Evolutionary conservation across 2,888 invertebrate species (phyloP), one percentile per base, ranked within the genome.

Genomic region (Drosophila limbata): DNA sequence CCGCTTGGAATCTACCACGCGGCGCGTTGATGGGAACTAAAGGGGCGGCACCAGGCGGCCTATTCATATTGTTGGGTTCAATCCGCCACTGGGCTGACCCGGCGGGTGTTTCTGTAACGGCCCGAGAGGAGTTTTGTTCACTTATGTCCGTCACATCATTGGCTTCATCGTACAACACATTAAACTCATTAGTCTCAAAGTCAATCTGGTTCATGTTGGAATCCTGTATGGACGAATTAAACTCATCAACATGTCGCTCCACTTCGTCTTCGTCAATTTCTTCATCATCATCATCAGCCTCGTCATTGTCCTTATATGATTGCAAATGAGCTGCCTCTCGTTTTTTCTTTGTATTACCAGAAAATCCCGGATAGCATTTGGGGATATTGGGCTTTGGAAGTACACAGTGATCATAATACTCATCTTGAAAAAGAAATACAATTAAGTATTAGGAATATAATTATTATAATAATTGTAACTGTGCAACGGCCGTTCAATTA

Each of bases 21-120:
- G 67, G 57, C 0, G 52, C 59, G 13, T 55, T 17, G 1, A 2
- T 47, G 0, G 84, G 84, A 4, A 84, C 63, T 33, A 90, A 50
- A 0, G 90, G 87, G 3, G 90, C 77, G 15, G 87, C 77, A 1
- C 83, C 88, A 4, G 61, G 65, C 9, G 90, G 84, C 2, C 87
- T 76, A 10, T 77, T 79, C 3, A 75, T 47, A 56, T 87, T 87
- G 53, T 80, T 88, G 0, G 83, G 73, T 3, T 79, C 63, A 62
- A 78, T 73, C 9, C 87, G 87, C 75, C 79, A 77, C 19, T 83
- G 84, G 0, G 64, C 69, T 0, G 89, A 85, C 0, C 50, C 53
- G 0, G 47, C 45, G 0, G 53, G 25, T 0, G 39, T 8, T 13
- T 47, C 19, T 0, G 25, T 10, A n/a, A n/a, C 13, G 21, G 31